Base-by-base conservation (phyloP, 2,113 vertebrate species). In the Protobothrops mucrosquamatus region DNA sequence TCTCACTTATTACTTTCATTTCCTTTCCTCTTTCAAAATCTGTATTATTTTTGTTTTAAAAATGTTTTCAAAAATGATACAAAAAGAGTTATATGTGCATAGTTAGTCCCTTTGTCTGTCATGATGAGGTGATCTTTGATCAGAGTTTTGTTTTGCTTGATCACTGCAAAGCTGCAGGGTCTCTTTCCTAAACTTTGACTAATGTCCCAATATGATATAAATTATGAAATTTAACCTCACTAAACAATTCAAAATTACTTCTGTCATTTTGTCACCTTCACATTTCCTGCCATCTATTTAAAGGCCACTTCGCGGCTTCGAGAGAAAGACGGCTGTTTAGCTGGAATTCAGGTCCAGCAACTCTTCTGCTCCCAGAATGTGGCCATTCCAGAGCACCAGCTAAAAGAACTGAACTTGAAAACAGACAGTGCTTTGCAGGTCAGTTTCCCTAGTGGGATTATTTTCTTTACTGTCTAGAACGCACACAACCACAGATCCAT, bases 381-480 rank as follows among this genome's bases (percentile, higher is more conserved):
- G 93, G 98, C 98, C 89, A 99, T 99, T 95, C 99, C 99, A 29
- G 99, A 99, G 94, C 99, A 99, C 96, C 99, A 99, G 97, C 98
- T 99, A 91, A 99, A 99, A 97, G 99, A 99, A 91, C 98, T 99
- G 92, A 99, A 99, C 95, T 89, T 98, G 96, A 99, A 99, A 97
- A 99, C 99, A 11, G 99, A 99, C 98, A 98, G 97, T 94, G 98
- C 99, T 97, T 97, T 99, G 96, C 99, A 99, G 98, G 99, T 99
- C 92, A 96, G 95, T 91, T 90, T 89, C 90, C 93, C 74, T 10
- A 88, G 88, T 56, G 86, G 7, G 26, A 29, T 39, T 61, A 46
- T 88, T 94, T 89, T 69, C 48, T 91, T 93, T 10, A 6, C 20
- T 29, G n/a, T 85, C 26, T 51, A 34, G 69, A 15, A 61, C 74